Percentiles rank a stretch among this genome's conserved stretches.
Conservation (phyloP, 2,797 vertebrate genomes). For the Sebastes hubbsi region DNA sequence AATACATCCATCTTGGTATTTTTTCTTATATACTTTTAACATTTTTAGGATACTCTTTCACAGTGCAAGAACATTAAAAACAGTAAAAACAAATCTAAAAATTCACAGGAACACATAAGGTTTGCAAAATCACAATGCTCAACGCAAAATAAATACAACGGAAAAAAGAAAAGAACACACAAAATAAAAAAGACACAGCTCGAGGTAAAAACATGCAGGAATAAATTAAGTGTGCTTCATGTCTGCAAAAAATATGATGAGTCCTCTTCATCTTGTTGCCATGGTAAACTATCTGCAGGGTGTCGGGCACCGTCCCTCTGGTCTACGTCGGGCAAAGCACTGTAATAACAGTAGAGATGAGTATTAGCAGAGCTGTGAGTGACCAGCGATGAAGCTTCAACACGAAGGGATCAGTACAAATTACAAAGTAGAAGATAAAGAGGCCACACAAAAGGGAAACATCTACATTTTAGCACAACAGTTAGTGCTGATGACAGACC, state of each 20-base stretch:
- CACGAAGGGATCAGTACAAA: not conserved
- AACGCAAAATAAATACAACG: constrained; percentile 39
- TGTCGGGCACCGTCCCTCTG: not conserved
- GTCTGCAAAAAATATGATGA: constrained; percentile 16
- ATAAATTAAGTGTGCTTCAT: constrained; percentile 67
- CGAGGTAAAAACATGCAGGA: constrained; percentile 62
- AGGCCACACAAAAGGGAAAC: constrained; percentile 2
- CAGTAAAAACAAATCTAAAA: not conserved
- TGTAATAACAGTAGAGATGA: constrained; percentile 69
- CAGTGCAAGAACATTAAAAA: constrained; percentile 33
- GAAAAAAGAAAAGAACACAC: constrained; percentile 20
- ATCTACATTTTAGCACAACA: not conserved
- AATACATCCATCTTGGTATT: not conserved
- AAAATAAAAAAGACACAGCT: not conserved
- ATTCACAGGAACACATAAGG: not conserved
- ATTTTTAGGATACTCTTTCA: not conserved
- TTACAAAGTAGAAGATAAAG: not conserved
- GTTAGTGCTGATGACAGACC: not conserved
- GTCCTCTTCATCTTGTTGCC: constrained; percentile 46
- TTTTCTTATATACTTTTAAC: not conserved
- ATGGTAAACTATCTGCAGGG: constrained; percentile 36
- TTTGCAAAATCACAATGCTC: constrained; percentile 17
- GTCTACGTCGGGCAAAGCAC: constrained; percentile 93
- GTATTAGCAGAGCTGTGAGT: not conserved
- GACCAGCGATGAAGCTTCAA: not conserved